These are phyloP conservation scores for Aspidiotus rigidus DNA, from an alignment of 2,888 invertebrate species.

Conservation along the genomic window DNA sequence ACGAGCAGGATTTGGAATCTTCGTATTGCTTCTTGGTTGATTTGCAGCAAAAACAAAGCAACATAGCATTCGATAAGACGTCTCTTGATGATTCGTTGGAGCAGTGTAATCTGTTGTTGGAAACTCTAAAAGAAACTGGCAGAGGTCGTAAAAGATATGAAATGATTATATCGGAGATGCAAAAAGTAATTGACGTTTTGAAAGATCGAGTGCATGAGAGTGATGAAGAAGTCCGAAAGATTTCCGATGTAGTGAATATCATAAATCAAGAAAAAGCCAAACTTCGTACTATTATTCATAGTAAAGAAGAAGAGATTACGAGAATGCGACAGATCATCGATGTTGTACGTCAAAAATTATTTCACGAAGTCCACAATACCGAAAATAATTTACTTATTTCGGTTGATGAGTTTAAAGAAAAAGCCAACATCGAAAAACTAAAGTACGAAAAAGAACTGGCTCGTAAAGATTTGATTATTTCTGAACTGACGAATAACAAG, in stretches of 20 bases:
- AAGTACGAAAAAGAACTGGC: constrained; percentile 13
- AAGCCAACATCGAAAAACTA: constrained; percentile 9
- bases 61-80: background rate
- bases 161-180: constrained; percentile 9
- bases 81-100: background rate
- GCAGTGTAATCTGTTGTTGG: background rate
- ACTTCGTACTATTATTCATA: background rate
- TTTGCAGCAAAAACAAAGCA: background rate
- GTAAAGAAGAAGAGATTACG: constrained; percentile 17
- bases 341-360: background rate
- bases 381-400: constrained; percentile 14
- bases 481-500: constrained; percentile 7
- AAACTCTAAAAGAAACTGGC: constrained; percentile 1
- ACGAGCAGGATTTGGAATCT: constrained; percentile 12
- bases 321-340: constrained; percentile 3
- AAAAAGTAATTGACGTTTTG: constrained; percentile 15
- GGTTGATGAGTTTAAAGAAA: constrained; percentile 19
- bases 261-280: constrained; percentile 3
- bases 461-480: constrained; percentile 2
- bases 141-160: constrained; percentile 17
- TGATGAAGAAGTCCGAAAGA: constrained; percentile 20
- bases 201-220: constrained; percentile 17
- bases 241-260: background rate
- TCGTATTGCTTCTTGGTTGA: background rate
- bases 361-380: constrained; percentile 11